Base-by-base conservation (phyloP, 2,888 invertebrate species). In the Metalampra italica region DNA sequence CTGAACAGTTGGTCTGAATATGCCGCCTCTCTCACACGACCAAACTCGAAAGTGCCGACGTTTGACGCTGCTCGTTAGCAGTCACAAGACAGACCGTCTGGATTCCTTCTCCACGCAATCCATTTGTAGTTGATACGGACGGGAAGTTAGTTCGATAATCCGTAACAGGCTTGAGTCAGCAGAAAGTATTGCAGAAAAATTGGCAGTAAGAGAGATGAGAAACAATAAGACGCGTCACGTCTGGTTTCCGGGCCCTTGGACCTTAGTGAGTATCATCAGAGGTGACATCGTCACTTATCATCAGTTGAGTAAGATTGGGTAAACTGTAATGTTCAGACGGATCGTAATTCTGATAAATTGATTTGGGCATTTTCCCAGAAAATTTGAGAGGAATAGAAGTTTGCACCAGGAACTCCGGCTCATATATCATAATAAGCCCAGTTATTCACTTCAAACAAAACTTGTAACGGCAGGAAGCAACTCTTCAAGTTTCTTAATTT, bases 401-500 rank as follows among this genome's bases (percentile, higher is more conserved):
- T n/a, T n/a, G n/a, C n/a, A n/a, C n/a, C n/a, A 14, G 13, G 14
- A 8, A 12, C 5, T 5, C 3, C 7, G n/a, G 8, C 38, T 39
- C 38, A 39, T 39, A 39, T 39, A 12, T 13, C 38, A 13, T 39
- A 39, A 39, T 39, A 39, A 39, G 38, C 38, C 14, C 13, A 9
- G n/a, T 7, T 39, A n/a, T 39, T 14, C 7, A 3, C n/a, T 15
- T 22, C 44, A 44, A 44, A 48, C 44, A 48, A 39, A 48, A 48
- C 36, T 48, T 44, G 11, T 15, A 39, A 39, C 30, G 39, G 43
- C 11, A 29, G 22, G 42, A 36, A 50, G 52, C 48, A 50, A 50
- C 29, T 45, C 48, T 43, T 52, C 44, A 60, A 69, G 65, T 69
- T 68, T 62, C 53, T 60, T 69, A 73, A 73, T 71, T 68, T 63